Conservation (phyloP, 2,888 invertebrate genomes). For the Zygogramma bicolorata region DNA sequence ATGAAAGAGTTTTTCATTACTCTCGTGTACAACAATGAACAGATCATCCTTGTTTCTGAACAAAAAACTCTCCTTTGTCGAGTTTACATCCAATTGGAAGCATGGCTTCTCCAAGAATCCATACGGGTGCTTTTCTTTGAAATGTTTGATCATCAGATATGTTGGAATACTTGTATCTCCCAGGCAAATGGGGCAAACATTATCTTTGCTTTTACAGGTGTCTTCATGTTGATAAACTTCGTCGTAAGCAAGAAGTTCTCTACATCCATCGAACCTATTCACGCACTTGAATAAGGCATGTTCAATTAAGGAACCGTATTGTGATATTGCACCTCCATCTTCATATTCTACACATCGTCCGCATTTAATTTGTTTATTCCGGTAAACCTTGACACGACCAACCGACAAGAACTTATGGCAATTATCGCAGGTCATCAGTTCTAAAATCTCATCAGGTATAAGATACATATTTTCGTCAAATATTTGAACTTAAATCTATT, state of each 20-base stretch:
- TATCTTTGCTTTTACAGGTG: neutral
- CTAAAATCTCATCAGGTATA: neutral
- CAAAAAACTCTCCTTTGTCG: neutral
- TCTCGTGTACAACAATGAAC: neutral
- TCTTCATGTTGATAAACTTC: neutral
- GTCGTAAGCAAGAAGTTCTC: neutral
- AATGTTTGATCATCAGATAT: neutral
- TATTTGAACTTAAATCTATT: too few relatives aligned
- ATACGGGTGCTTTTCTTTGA: neutral
- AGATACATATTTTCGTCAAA: neutral
- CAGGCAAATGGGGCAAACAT: neutral
- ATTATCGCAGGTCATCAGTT: neutral
- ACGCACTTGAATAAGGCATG: neutral
- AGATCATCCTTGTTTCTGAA: neutral
- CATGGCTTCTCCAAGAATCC: neutral
- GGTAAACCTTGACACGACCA: neutral
- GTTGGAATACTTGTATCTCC: neutral
- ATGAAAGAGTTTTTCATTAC: neutral
- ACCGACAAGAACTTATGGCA: neutral
- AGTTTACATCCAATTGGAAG: neutral
- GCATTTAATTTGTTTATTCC: neutral
- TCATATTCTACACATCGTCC: neutral
- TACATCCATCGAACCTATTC: conserved; percentile 1
- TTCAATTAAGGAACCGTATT: neutral
- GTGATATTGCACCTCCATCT: neutral